Base-by-base conservation (phyloP, 2,113 vertebrate species). In the Charina bottae region DNA sequence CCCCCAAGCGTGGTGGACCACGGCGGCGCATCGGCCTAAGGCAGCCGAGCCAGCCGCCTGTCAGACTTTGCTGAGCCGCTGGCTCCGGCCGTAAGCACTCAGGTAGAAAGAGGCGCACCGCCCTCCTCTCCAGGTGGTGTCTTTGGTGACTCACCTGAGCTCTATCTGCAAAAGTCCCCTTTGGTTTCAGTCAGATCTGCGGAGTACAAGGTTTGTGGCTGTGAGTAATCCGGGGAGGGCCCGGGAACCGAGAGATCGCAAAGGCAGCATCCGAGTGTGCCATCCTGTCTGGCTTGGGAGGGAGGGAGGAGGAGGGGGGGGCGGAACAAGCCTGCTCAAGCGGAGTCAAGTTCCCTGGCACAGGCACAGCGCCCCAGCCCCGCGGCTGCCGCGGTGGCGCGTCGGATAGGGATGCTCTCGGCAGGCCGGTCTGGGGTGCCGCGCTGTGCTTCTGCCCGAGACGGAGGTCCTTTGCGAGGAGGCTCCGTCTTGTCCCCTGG, bases 151-250 rank as follows among this genome's bases (percentile, higher is more conserved):
- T 23, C 53, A 0, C 0, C 59, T 49, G 0, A 86, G 9, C 28
- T 62, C 17, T 58, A 7, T 19, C 90, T 4, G 0, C 0, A 2
- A 6, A 89, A 42, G 54, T 13, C 62, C 8, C 59, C 33, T 55
- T 54, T 2, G 0, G 12, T 60, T 92, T 28, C 60, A 53, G 0
- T 21, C 0, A 0, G 89, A 68, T 2, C 55, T 11, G 0, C 1
- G 15, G 23, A 1, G 5, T 4, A 2, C 1, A 0, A 0, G 83
- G 0, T 64, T 49, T 92, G 49, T 53, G 0, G 0, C 89, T 19
- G 37, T 17, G 49, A 64, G 88, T 49, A 4, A 1, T 91, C 0
- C 59, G 37, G 92, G 90, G 0, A 49, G 24, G 60, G 60, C 60
- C 24, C 2, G 19, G 19, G 83, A 84, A 49, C 37, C 42, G 11